These are phyloP conservation scores for Adelphocoris suturalis DNA, from an alignment of 2,888 invertebrate genomes.

Conservation along the genomic window DNA sequence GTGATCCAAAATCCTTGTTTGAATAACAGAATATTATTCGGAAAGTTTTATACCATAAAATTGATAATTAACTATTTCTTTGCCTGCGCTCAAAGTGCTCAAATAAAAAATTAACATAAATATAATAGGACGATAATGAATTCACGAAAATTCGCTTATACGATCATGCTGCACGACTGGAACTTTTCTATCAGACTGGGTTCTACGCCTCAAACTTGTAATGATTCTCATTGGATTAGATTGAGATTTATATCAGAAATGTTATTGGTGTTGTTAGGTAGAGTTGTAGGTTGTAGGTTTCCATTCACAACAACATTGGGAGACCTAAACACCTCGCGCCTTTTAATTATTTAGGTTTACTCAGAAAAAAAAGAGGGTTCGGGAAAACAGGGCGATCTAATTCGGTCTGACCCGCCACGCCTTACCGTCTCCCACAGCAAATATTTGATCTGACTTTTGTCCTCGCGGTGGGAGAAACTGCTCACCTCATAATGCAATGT, in stretches of 20 bases:
- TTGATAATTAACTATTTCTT: too few species aligned
- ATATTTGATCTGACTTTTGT: conserved; percentile 25
- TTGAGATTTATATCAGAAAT: background rate
- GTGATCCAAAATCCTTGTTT: too few species aligned
- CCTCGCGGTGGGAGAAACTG: conserved; percentile 1
- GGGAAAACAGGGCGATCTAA: conserved; percentile 6
- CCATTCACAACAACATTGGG: background rate
- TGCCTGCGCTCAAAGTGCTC: too few species aligned
- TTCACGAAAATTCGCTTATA: too few species aligned
- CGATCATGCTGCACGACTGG: too few species aligned
- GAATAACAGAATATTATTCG: too few species aligned
- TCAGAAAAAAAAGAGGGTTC: background rate
- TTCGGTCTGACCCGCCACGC: background rate
- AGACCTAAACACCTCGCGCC: background rate
- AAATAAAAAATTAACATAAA: too few species aligned
- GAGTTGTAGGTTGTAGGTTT: background rate
- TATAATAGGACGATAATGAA: too few species aligned
- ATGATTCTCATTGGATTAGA: background rate
- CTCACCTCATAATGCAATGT: conserved; percentile 3
- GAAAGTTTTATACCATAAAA: too few species aligned
- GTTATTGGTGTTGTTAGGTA: background rate
- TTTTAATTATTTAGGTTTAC: background rate
- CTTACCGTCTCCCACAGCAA: background rate
- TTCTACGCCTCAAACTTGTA: background rate
- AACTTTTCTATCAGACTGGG: too few species aligned